Evolutionary conservation across 2,797 vertebrate genomes (phyloP), one percentile per base, ranked within the genome.

Genomic region (Lophius americanus): DNA sequence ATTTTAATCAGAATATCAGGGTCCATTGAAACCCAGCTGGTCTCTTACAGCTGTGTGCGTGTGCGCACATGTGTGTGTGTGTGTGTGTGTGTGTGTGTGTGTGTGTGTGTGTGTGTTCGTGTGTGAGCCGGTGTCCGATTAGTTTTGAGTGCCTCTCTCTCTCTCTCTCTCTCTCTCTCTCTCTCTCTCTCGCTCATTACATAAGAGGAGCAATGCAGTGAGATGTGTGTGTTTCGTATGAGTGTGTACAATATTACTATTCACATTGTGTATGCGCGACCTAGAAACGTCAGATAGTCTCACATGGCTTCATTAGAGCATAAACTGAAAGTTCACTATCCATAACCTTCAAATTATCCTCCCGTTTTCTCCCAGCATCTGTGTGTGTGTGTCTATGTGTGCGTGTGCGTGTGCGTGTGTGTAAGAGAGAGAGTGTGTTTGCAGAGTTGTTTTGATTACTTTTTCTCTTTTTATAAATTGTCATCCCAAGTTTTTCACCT

Each of bases 321-420:
- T 57, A 74, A 71, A 64, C 70, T 47, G 33, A 68, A 76, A 65
- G 79, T 80, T 86, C 72, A 74, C 11, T 58, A 51, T 70, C 35
- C 50, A 53, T 90, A 86, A 92, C 88, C 88, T 88, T 89, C 84
- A 89, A 76, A 91, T 92, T 54, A 92, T 86, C 64, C 66, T 66
- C 60, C 43, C 12, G 32, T 43, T 57, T 38, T 3, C 44, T 59
- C 48, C n/a, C 32, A 62, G 53, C 8, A 5, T 33, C 43, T 23
- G 23, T n/a, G 6, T 43, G 13, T 42, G 42, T 53, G 43, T 36
- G n/a, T 69, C 5, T 68, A 12, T 49, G 3, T 52, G 13, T 46
- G 38, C 51, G 6, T 59, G 42, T 48, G 13, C 14, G 3, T 51
- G 33, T 50, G 32, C 2, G 23, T 23, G 23, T 23, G n/a, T n/a